Base-by-base conservation (phyloP, 2,797 vertebrate genomes). In the Mus spretus region DNA sequence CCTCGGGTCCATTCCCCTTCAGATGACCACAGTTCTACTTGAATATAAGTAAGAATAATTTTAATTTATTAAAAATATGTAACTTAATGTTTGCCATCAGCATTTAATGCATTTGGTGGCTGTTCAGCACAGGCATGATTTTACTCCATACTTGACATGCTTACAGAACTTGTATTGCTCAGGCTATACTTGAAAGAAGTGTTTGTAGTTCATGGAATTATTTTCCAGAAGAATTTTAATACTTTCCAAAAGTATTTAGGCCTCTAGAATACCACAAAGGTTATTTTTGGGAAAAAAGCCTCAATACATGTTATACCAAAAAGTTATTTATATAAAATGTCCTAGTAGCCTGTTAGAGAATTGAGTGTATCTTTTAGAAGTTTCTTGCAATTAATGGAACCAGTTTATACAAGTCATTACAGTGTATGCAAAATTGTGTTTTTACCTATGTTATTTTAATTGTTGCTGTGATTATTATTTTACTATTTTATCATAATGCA, bases 391-490 rank as follows among this genome's bases (percentile, higher is more conserved):
- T 20, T 96, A 9, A 47, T 20, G 5, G 57, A 78, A 34, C 72
- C 20, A 88, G 15, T 59, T 59, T 88, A 93, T 47, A 92, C 24
- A 79, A 79, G n/a, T 65, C 20, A 67, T 85, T 91, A 86, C 17
- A 78, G 4, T 83, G 22, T 50, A 44, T 8, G 65, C 24, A 88
- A 83, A 84, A 59, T 88, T 96, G 26, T 78, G 1, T 55, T 86
- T 91, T 96, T 92, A 40, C 26, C 74, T 93, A 34, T 50, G 85
- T 86, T 57, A 59, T 89, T 89, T 91, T 87, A 59, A 28, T 83
- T 89, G 1, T 63, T 89, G 57, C 78, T 86, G 11, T 89, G 63
- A 67, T 85, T 94, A 87, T 89, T 90, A 87, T 70, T 83, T 97
- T 94, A 72, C 17, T 15, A 11, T 57, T 63, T 89, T 80, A 22